A percentile compares a stretch with the other conserved stretches of the same genome.
These are phyloP conservation scores for Lindbergichthys nudifrons DNA, from an alignment of 2,797 vertebrate species.

Conservation along the genomic window DNA sequence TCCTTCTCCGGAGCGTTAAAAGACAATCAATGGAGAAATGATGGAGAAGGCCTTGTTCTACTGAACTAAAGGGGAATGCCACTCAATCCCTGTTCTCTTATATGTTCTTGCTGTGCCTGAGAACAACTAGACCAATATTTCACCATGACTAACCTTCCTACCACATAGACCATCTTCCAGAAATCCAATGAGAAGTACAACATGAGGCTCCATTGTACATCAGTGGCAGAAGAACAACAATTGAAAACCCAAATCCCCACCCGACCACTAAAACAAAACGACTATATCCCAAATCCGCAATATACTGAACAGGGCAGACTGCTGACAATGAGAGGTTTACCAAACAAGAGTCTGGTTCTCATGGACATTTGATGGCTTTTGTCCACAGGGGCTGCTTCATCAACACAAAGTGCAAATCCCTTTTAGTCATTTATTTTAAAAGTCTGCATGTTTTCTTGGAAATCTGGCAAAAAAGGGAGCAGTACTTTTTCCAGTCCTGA, in stretches of 20 bases:
- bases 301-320: neutral
- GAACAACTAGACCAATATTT: conserved; percentile 26
- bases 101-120: conserved; percentile 12
- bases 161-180: neutral
- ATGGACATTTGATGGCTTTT: too few species aligned
- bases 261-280: neutral
- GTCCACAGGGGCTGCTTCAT: too few species aligned
- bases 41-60: conserved; percentile 39
- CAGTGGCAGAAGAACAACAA: conserved; percentile 20
- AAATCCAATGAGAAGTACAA: conserved; percentile 12
- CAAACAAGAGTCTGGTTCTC: too few species aligned
- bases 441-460: too few species aligned
- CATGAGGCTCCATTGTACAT: conserved; percentile 8
- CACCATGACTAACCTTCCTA: conserved; percentile 1
- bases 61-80: conserved; percentile 40
- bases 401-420: too few species aligned
- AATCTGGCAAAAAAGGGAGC: too few species aligned
- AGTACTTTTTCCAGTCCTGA: too few species aligned
- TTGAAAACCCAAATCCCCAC: neutral
- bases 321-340: too few species aligned
- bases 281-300: neutral
- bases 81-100: conserved; percentile 20
- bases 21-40: conserved; percentile 61
- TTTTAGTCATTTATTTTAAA: too few species aligned
- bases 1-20: conserved; percentile 53